Evolutionary conservation across 2,888 invertebrate genomes (phyloP), one percentile per base, ranked within the genome.

Genomic region (Cremastinae sp.): DNA sequence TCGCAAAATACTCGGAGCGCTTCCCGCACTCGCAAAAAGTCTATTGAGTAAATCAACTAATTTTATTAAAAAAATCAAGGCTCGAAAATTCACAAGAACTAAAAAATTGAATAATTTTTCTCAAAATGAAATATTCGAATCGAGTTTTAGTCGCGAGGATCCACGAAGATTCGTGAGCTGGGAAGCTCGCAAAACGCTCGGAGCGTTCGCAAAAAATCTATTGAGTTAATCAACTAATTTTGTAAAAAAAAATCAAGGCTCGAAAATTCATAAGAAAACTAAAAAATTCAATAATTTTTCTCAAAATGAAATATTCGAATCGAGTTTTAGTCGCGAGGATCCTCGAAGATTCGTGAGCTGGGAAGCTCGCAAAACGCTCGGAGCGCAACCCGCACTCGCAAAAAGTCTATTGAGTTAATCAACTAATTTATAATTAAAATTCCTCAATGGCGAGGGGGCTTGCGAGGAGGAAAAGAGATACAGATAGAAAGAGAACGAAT

Each of bases 371-470:
- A 77, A 78, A 82, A 75, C 83, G 81, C 82, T 28, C 22, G 62
- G 74, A 75, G 72, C 81, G 83, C 84, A 85, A 82, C 84, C 86
- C 85, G 85, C 22, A 79, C 74, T 58, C 81, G 83, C 86, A 89
- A 90, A 89, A 90, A 90, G 88, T 83, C 86, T 89, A 89, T 88
- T 89, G 89, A 90, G 89, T 90, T 89, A 89, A 90, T 89, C 89
- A 90, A 89, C 90, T 89, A 90, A 89, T 90, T 90, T 90, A 89
- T 90, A 89, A 90, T 90, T 90, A 90, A 89, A 89, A 89, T 90
- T 89, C 89, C 87, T 85, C 81, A 84, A 83, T 83, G 83, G 79
- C 64, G 64, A 55, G 75, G 66, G 75, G 66, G 81, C 80, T 81
- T 80, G 81, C 83, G 81, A 78, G 64, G 77, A 64, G 59, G 5